Evolutionary conservation across 2,113 vertebrate genomes (phyloP).

Genomic region (Tachysurus vachellii): DNA sequence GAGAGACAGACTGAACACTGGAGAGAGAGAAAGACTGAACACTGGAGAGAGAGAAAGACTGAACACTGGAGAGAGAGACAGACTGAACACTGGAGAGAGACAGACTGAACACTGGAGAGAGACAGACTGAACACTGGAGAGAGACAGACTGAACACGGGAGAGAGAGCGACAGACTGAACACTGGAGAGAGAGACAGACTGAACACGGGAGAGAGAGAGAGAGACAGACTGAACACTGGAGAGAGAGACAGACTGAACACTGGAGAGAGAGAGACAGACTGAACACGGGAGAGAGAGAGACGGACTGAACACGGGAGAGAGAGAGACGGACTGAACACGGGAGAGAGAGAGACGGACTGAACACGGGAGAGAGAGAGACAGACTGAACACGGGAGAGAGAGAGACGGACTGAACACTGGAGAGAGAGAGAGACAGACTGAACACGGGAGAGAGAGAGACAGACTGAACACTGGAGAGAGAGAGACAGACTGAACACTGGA

Average conservation of each 20-base stretch:
- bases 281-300: neutral
- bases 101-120: neutral
- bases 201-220: neutral
- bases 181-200: neutral
- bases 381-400: neutral
- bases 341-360: neutral
- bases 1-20: neutral
- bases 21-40: neutral
- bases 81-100: neutral
- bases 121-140: neutral
- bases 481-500: neutral
- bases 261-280: neutral
- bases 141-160: neutral
- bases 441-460: too few relatives aligned
- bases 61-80: slow-evolving; percentile 11
- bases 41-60: neutral
- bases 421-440: too few relatives aligned
- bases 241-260: neutral
- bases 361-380: neutral
- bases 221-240: neutral
- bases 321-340: neutral
- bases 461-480: neutral
- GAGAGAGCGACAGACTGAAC: neutral
- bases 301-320: too few relatives aligned
- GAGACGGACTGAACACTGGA: neutral